phyloP scores from a whole-genome alignment of 2,797 vertebrate species.

The Acomys russatus region DNA sequence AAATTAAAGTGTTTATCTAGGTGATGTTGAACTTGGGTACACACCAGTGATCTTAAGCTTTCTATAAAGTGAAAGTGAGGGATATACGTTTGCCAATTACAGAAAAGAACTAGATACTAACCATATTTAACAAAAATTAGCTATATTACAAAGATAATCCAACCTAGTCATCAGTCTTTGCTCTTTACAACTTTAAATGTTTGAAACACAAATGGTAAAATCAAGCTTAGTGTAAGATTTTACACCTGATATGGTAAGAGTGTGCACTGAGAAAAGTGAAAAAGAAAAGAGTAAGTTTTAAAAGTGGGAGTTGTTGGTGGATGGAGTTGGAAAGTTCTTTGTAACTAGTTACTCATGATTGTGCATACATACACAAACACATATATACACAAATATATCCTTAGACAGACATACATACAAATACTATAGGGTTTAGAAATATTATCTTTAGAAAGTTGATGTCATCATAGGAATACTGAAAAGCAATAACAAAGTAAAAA shows the following conservation, averaged over 20 bases:
- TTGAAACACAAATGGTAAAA: neutral
- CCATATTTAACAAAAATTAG: neutral
- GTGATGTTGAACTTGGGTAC: neutral
- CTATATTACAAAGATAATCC: neutral
- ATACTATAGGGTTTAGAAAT: neutral
- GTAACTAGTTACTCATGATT: neutral
- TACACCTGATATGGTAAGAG: neutral
- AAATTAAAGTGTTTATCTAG: neutral
- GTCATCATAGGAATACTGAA: neutral
- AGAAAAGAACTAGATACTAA: neutral
- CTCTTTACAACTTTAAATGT: neutral
- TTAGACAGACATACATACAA: neutral
- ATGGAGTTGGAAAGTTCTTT: neutral
- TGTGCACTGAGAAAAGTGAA: neutral
- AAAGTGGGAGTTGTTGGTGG: neutral
- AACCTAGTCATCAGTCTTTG: neutral
- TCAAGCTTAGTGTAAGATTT: neutral
- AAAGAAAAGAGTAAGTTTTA: neutral
- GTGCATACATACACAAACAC: neutral
- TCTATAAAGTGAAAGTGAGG: neutral
- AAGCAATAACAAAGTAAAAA: neutral
- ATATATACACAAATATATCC: neutral
- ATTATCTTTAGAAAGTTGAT: neutral
- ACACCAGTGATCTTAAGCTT: neutral
- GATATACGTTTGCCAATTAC: conserved; percentile 27